Percentiles rank a stretch among this genome's conserved stretches.
phyloP scores from a whole-genome alignment of 2,797 vertebrate genomes.

The Myotis planiceps region DNA sequence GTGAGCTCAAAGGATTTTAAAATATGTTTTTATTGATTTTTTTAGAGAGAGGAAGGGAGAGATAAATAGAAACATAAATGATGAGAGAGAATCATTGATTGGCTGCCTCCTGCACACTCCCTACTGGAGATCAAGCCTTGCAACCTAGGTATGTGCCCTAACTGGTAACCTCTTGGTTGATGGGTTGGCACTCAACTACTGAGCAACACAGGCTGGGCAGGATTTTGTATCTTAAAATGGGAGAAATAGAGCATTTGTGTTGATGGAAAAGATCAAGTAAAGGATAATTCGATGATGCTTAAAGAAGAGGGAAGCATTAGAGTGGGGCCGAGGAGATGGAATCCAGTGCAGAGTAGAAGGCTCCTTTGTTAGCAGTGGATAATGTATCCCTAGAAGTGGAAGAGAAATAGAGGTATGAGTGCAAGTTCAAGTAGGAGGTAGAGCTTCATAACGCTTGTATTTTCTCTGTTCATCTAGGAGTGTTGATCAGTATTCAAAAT shows the following conservation, averaged over 20 bases:
- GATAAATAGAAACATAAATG: too few relatives aligned
- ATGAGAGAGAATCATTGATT: too few relatives aligned
- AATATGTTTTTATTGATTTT: too few relatives aligned
- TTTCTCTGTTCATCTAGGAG: background rate
- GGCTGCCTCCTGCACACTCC: too few relatives aligned
- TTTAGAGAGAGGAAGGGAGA: too few relatives aligned
- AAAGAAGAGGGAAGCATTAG: background rate
- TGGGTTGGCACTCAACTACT: too few relatives aligned
- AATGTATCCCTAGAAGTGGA: background rate
- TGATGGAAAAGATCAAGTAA: background rate
- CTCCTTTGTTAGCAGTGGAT: background rate
- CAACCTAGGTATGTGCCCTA: too few relatives aligned
- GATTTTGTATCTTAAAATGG: background rate
- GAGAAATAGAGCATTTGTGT: background rate
- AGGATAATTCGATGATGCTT: background rate
- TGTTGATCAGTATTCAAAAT: background rate
- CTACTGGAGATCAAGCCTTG: too few relatives aligned
- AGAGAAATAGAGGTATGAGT: background rate
- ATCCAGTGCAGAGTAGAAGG: background rate
- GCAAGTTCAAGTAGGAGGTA: background rate
- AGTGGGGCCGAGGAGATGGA: background rate
- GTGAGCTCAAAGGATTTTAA: background rate
- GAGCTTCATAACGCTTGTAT: background rate
- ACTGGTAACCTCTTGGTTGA: too few relatives aligned
- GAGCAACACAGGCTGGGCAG: background rate